phyloP scores from a whole-genome alignment of 2,113 vertebrate genomes.

The Pteronura brasiliensis region DNA sequence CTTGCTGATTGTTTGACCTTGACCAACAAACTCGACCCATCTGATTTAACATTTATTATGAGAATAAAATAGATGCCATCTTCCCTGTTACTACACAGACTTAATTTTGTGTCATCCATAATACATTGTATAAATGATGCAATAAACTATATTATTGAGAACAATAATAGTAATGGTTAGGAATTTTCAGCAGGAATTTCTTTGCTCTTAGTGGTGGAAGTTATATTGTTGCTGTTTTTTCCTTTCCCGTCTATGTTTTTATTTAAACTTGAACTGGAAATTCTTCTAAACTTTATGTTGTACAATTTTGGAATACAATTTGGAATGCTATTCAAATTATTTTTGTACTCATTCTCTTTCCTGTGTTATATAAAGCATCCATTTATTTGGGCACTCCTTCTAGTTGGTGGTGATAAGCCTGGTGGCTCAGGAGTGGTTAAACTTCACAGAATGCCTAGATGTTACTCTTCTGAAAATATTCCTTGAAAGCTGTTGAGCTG shows the following conservation, averaged over 20 bases:
- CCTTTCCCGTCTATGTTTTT: neutral
- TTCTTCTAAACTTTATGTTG: neutral
- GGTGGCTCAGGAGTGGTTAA: slow-evolving; percentile 88
- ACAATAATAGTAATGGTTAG: neutral
- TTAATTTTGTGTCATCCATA: neutral
- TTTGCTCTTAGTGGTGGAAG: neutral
- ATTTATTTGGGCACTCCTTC: neutral
- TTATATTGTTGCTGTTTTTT: neutral
- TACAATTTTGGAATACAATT: neutral
- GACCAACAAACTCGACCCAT: neutral
- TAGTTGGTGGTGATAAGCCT: slow-evolving; percentile 91
- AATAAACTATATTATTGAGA: neutral
- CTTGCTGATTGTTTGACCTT: neutral
- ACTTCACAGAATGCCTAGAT: slow-evolving; percentile 76
- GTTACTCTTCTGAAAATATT: slow-evolving; percentile 85
- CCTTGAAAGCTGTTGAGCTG: slow-evolving; percentile 83
- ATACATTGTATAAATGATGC: neutral
- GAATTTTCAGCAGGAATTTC: neutral
- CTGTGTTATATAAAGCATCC: neutral
- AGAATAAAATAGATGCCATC: neutral
- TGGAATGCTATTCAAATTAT: neutral
- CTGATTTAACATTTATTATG: neutral
- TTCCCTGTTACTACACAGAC: neutral
- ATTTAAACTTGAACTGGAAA: neutral
- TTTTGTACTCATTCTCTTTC: neutral